phyloP scores from a whole-genome alignment of 2,888 invertebrate species.

The Synanthedon formicaeformis region DNA sequence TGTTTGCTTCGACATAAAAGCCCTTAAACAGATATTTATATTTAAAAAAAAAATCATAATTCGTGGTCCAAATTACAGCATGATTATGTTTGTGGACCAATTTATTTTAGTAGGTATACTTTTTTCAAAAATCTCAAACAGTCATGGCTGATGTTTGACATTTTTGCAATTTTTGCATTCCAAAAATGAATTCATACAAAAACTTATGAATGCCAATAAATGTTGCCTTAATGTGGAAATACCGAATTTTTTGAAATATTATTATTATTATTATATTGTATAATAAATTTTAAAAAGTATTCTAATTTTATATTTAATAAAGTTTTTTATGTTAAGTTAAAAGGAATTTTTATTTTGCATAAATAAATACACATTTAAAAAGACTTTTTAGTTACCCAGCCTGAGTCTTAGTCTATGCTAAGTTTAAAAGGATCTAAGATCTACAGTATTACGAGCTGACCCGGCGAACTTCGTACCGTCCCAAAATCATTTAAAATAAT shows the following conservation, averaged over 20 bases:
- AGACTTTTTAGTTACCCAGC: too few relatives aligned
- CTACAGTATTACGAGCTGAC: too few relatives aligned
- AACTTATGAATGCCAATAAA: constrained; percentile 20
- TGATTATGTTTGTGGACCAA: constrained; percentile 21
- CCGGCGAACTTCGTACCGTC: too few relatives aligned
- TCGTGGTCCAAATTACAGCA: too few relatives aligned
- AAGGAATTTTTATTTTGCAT: constrained; percentile 28
- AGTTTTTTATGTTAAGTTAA: constrained; percentile 59
- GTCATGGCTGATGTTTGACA: constrained; percentile 63
- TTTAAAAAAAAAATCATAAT: too few relatives aligned
- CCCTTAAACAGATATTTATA: too few relatives aligned
- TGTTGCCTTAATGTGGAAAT: constrained; percentile 46
- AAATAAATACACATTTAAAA: neutral
- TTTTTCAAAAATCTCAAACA: constrained; percentile 54
- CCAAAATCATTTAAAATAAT: too few relatives aligned
- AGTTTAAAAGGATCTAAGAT: too few relatives aligned
- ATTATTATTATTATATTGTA: constrained; percentile 31
- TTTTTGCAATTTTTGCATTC: constrained; percentile 34
- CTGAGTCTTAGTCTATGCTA: too few relatives aligned
- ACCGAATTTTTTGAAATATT: constrained; percentile 43
- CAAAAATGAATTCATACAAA: constrained; percentile 8
- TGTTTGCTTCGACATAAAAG: too few relatives aligned
- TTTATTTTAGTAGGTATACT: constrained; percentile 10
- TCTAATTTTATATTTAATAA: constrained; percentile 49
- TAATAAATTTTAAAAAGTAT: constrained; percentile 15